These are phyloP conservation scores for Athalia cordata DNA, from an alignment of 2,888 invertebrate genomes.

Conservation along the genomic window DNA sequence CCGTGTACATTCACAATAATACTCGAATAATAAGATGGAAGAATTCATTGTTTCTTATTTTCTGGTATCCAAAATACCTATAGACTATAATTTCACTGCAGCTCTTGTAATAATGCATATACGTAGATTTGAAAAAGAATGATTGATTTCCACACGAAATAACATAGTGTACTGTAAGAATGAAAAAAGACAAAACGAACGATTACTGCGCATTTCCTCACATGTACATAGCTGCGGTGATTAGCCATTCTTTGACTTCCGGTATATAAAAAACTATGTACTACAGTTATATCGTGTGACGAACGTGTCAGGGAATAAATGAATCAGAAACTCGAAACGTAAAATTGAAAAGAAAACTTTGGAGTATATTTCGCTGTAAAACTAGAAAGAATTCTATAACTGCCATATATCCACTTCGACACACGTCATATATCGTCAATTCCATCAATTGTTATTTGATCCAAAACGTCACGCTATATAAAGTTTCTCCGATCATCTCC, in stretches of 20 bases:
- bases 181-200: background rate
- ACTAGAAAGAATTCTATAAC: too few species aligned
- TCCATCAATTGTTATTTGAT: slow-evolving; percentile 23
- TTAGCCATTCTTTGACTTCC: background rate
- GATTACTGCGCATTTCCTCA: background rate
- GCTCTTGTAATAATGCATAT: too few species aligned
- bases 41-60: background rate
- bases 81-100: background rate
- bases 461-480: background rate
- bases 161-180: background rate
- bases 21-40: background rate
- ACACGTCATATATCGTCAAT: background rate
- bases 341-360: too few species aligned
- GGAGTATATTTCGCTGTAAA: too few species aligned
- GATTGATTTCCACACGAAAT: too few species aligned
- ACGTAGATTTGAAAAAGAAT: too few species aligned
- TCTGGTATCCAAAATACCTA: background rate
- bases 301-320: too few species aligned
- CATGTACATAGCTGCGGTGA: background rate
- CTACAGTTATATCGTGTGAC: too few species aligned
- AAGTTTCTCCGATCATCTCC: too few species aligned
- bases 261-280: background rate
- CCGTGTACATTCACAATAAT: too few species aligned
- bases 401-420: too few species aligned
- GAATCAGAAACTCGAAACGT: too few species aligned